Percentiles rank a stretch among this genome's conserved stretches.
phyloP scores from a whole-genome alignment of 2,797 vertebrate genomes.

The Sebastolobus altivelis region DNA sequence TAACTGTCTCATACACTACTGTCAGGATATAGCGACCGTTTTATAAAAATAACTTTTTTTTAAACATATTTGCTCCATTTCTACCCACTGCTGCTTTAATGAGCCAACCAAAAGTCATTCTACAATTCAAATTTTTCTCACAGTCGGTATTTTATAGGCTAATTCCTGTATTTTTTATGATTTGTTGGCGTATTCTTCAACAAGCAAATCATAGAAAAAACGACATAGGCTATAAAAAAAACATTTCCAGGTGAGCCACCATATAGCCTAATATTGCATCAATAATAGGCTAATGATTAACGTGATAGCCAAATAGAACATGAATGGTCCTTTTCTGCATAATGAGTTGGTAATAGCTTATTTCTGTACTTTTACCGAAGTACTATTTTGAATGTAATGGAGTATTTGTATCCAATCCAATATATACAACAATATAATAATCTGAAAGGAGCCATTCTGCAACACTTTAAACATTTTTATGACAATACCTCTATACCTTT shows the following conservation, averaged over 20 bases:
- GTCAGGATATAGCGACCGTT: no score
- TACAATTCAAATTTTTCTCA: background rate
- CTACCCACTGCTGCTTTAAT: no score
- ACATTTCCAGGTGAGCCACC: background rate
- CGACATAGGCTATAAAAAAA: no score
- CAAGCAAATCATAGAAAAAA: background rate
- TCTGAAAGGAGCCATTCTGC: background rate
- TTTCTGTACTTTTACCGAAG: background rate
- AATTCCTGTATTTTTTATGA: background rate
- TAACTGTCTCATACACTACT: no score
- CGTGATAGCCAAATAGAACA: background rate
- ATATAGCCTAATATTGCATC: background rate
- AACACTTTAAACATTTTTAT: no score
- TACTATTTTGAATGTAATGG: background rate
- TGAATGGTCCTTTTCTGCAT: background rate
- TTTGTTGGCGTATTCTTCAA: background rate
- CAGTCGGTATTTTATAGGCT: background rate
- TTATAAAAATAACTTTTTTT: no score
- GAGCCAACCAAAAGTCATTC: background rate
- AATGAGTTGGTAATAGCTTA: background rate
- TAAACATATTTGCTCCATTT: no score
- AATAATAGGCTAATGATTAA: background rate
- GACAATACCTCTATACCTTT: background rate
- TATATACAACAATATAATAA: background rate
- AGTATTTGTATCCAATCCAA: background rate